Conservation (phyloP, 2,113 vertebrate genomes). For the Oryzias woworae region DNA sequence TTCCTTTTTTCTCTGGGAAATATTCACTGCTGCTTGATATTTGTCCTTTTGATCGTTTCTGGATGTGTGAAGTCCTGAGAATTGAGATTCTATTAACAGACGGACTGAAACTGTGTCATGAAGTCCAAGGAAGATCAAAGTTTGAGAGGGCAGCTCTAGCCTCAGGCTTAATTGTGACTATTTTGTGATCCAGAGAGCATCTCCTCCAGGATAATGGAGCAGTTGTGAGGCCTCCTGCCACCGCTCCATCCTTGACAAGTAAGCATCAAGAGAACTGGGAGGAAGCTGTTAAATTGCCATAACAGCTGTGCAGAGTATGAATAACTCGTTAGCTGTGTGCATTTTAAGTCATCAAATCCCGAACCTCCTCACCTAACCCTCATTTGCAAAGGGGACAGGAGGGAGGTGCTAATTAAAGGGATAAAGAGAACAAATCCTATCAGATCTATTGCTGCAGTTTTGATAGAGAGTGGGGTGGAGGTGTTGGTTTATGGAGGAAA, state of each 20-base stretch:
- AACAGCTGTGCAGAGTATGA: conserved; percentile 79
- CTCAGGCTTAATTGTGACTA: conserved; percentile 35
- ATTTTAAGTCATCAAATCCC: conserved; percentile 79
- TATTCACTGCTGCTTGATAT: no score
- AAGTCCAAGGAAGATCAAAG: no score
- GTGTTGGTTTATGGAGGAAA: conserved; percentile 36
- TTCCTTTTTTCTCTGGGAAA: no score
- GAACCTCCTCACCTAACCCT: conserved; percentile 76
- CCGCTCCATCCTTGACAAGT: conserved; percentile 47
- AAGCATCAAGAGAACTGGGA: conserved; percentile 47
- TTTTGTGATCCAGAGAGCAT: conserved; percentile 40
- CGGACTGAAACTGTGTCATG: no score
- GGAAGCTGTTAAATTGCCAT: conserved; percentile 73
- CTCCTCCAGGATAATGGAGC: conserved; percentile 38
- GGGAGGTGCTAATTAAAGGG: conserved; percentile 83
- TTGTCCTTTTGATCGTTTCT: no score
- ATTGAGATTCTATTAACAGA: no score
- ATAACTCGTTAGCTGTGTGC: conserved; percentile 79
- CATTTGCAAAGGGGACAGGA: conserved; percentile 80
- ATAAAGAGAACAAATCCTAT: conserved; percentile 83
- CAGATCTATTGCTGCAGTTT: conserved; percentile 59
- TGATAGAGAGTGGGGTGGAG: conserved; percentile 43
- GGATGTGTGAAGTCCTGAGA: no score
- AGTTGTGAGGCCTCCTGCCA: conserved; percentile 42
- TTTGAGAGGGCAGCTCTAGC: neutral